A percentile compares a stretch with the other conserved stretches of the same genome.
These are phyloP conservation scores for Napeogenes inachia DNA, from an alignment of 2,888 invertebrate genomes.

Conservation along the genomic window DNA sequence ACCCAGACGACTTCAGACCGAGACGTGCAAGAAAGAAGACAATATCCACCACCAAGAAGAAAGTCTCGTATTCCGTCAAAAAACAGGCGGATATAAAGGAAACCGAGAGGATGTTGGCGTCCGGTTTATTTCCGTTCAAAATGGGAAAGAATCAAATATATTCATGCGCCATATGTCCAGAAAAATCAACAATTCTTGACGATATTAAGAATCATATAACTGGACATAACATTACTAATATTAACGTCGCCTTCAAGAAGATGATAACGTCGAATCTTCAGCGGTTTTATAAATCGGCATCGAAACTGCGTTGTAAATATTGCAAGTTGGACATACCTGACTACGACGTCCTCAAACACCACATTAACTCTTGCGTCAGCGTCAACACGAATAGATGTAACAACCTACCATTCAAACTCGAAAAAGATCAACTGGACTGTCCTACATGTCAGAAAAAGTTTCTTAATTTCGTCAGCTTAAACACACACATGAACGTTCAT, in stretches of 20 bases:
- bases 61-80: slow-evolving; percentile 40
- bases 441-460: slow-evolving; percentile 64
- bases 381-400: slow-evolving; percentile 46
- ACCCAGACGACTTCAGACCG: slow-evolving; percentile 39
- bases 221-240: slow-evolving; percentile 49
- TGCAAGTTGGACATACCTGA: slow-evolving; percentile 52
- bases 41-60: slow-evolving; percentile 31
- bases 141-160: slow-evolving; percentile 51
- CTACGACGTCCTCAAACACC: slow-evolving; percentile 50
- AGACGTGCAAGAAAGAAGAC: slow-evolving; percentile 39
- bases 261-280: slow-evolving; percentile 55
- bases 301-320: slow-evolving; percentile 53
- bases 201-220: slow-evolving; percentile 51
- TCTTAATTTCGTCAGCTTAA: slow-evolving; percentile 62
- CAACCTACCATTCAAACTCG: slow-evolving; percentile 62
- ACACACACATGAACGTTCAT: slow-evolving; percentile 74
- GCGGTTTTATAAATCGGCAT: slow-evolving; percentile 47
- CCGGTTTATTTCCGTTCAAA: slow-evolving; percentile 64
- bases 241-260: slow-evolving; percentile 60
- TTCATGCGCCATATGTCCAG: slow-evolving; percentile 56
- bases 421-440: slow-evolving; percentile 67
- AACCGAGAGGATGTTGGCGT: slow-evolving; percentile 49
- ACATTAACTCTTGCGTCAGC: slow-evolving; percentile 52
- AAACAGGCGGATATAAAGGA: slow-evolving; percentile 45
- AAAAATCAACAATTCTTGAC: slow-evolving; percentile 49